Base-by-base conservation (phyloP, 2,888 invertebrate species). In the Volucella zonaria region DNA sequence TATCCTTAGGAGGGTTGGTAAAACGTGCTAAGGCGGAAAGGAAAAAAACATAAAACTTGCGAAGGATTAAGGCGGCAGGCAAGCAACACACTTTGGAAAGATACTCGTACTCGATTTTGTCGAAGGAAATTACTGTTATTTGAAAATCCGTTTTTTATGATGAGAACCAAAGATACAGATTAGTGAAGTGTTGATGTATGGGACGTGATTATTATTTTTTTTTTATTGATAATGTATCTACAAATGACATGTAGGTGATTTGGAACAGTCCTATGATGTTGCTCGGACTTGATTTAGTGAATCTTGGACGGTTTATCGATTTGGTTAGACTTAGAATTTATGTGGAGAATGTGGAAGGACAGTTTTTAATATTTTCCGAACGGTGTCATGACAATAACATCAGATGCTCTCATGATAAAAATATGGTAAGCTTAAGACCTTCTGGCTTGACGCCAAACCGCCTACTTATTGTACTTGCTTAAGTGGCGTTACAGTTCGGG, bases 81-180 rank as follows among this genome's bases (percentile, higher is more conserved):
- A 31, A 31, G 31, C 31, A 31, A 31, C 31, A 31, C 31, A 31
- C 31, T 64, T 64, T 12, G 8, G 31, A 18, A n/a, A 62, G 31
- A 73, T 70, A 31, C 31, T 23, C 45, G 40, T 14, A 49, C 1
- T 15, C 14, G 47, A 31, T 45, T 73, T 54, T 52, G 15, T 51
- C 18, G n/a, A 42, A 52, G 31, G 43, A 15, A 71, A 71, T 71
- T 71, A 62, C 43, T 62, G 54, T 73, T 40, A 74, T 49, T 74
- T 74, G 74, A 56, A 64, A 74, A 64, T 74, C 74, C 74, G 8
- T 45, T 45, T 61, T 38, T 68, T 52, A 64, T 54, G 54, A 56
- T 64, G 54, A 3, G 9, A 3, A 47, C 23, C 15, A 18, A 64
- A 23, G 56, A 38, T 31, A 56, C 56, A 1, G 51, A 73, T 31